phyloP scores from a whole-genome alignment of 2,113 vertebrate species.

The Odobenus rosmarus region DNA sequence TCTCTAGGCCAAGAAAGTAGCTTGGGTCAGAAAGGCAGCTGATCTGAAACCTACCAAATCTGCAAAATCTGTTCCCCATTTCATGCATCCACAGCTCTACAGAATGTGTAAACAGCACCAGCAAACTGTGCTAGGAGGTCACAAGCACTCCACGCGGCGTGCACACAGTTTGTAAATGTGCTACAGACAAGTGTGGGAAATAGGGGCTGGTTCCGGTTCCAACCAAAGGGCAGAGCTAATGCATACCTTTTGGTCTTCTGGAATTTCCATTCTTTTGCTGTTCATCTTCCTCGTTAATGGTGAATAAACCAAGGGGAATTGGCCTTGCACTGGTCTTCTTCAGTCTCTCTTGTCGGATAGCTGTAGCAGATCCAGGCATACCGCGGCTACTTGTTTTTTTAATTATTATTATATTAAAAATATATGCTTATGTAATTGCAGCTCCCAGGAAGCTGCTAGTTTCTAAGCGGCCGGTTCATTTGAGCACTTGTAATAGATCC shows the following conservation, averaged over 20 bases:
- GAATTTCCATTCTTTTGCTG: slow-evolving; percentile 89
- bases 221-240: neutral
- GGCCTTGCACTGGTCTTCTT: slow-evolving; percentile 90
- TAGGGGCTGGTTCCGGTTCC: neutral
- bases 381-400: slow-evolving; percentile 76
- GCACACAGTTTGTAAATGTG: neutral
- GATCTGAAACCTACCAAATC: slow-evolving; percentile 41
- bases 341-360: slow-evolving; percentile 87
- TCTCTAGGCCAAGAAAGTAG: neutral
- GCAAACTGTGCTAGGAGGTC: slow-evolving; percentile 43
- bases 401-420: slow-evolving; percentile 75
- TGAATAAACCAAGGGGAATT: slow-evolving; percentile 91
- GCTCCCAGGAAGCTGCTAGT: slow-evolving; percentile 83
- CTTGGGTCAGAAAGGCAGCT: slow-evolving; percentile 57
- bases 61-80: neutral
- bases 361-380: slow-evolving; percentile 85
- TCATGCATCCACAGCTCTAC: neutral
- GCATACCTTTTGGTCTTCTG: slow-evolving; percentile 90
- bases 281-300: slow-evolving; percentile 98
- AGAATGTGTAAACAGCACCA: neutral
- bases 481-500: slow-evolving; percentile 85
- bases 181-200: neutral
- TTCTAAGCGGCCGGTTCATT: slow-evolving; percentile 85
- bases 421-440: slow-evolving; percentile 81
- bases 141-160: neutral